Percentiles rank a stretch among this genome's conserved stretches.
These are phyloP conservation scores for Geodia barretti DNA, from an alignment of 37 sponge, comb jelly and placozoan genomes.

Conservation along the genomic window DNA sequence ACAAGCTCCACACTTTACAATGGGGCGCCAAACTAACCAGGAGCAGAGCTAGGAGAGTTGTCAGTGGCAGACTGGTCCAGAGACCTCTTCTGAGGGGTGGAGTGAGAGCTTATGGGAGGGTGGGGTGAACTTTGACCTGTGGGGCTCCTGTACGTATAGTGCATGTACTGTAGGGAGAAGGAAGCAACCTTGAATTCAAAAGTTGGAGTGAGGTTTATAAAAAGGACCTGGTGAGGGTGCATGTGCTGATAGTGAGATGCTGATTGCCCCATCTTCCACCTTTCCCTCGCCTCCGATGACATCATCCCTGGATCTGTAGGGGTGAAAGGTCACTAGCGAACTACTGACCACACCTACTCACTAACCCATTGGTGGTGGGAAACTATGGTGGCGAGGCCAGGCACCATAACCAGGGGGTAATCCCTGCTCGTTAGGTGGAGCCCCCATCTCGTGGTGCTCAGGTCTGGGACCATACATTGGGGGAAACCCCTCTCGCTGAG, in stretches of 20 bases:
- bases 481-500: neutral
- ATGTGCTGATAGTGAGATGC: too few relatives aligned
- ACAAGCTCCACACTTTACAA: too few relatives aligned
- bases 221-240: too few relatives aligned
- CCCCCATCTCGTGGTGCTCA: neutral
- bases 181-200: neutral
- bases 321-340: neutral
- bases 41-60: too few relatives aligned
- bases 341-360: neutral
- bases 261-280: too few relatives aligned
- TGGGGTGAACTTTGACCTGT: neutral
- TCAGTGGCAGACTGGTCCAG: constrained; percentile 3
- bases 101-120: neutral
- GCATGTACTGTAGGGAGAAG: neutral
- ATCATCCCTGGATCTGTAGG: neutral
- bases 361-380: neutral
- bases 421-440: neutral
- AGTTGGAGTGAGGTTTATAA: neutral
- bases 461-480: neutral
- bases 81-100: neutral
- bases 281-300: neutral
- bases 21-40: too few relatives aligned
- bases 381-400: neutral
- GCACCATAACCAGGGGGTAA: neutral
- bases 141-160: neutral